Percentiles rank a stretch among this genome's conserved stretches.
These are phyloP conservation scores for Squalus acanthias DNA, from an alignment of 2,797 vertebrate species.

Conservation along the genomic window DNA sequence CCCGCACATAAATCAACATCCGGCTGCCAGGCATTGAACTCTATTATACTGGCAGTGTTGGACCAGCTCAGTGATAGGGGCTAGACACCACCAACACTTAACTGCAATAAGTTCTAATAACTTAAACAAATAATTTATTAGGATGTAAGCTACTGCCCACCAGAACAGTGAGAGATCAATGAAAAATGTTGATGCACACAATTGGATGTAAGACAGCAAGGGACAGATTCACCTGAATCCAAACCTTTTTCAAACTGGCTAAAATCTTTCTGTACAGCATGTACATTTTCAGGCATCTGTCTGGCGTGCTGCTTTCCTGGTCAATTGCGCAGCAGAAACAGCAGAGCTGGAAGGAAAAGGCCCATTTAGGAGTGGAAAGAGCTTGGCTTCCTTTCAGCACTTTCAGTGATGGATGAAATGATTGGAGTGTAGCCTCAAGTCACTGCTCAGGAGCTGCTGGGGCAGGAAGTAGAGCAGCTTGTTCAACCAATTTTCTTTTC, in stretches of 20 bases:
- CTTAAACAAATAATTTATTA: neutral
- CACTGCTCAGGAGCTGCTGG: neutral
- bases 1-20: neutral
- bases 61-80: neutral
- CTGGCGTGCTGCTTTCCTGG: neutral
- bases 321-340: neutral
- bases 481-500: conserved; percentile 6
- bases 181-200: neutral
- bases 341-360: conserved; percentile 11
- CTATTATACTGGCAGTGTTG: neutral
- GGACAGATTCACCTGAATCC: neutral
- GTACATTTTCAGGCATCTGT: neutral
- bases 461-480: neutral
- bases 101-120: neutral
- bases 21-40: too few species aligned
- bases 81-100: neutral
- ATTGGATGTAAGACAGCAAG: neutral
- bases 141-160: neutral
- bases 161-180: neutral
- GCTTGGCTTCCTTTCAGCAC: neutral
- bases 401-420: neutral
- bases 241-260: neutral
- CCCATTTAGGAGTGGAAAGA: neutral
- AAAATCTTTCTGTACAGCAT: neutral
- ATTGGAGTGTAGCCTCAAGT: neutral